A percentile compares a stretch with the other conserved stretches of the same genome.
phyloP scores from a whole-genome alignment of 2,888 invertebrate species.

The Phoenoteleia sp. region DNA sequence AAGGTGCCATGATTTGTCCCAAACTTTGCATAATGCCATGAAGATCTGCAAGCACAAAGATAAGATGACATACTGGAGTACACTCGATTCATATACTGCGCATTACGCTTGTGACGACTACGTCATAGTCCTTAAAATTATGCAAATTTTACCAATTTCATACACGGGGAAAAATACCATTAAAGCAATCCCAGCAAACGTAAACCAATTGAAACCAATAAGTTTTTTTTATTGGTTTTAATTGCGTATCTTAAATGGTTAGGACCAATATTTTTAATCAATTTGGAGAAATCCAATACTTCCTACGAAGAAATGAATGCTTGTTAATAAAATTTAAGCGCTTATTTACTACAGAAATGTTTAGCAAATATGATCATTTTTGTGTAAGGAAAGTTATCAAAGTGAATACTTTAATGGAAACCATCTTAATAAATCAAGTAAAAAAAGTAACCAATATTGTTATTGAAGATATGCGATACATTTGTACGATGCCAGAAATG shows the following conservation, averaged over 20 bases:
- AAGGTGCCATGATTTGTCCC: constrained; percentile 32
- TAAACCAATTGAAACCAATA: too few species aligned
- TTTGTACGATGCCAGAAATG: constrained; percentile 1
- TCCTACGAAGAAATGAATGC: not conserved
- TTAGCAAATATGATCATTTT: not conserved
- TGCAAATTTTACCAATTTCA: constrained; percentile 6
- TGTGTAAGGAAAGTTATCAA: not conserved
- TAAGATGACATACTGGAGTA: constrained; percentile 9
- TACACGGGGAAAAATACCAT: too few species aligned
- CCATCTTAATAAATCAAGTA: not conserved
- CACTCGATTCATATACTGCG: not conserved
- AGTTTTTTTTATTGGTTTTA: too few species aligned
- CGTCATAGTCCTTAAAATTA: not conserved
- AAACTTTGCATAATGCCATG: constrained; percentile 42
- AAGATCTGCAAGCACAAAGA: constrained; percentile 41
- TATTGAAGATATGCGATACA: not conserved
- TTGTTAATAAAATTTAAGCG: not conserved
- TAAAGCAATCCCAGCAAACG: too few species aligned
- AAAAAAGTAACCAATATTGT: constrained; percentile 11
- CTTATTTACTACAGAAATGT: not conserved
- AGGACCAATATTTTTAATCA: too few species aligned
- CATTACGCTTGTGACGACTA: constrained; percentile 25
- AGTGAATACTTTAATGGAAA: not conserved
- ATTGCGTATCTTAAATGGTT: constrained; percentile 7
- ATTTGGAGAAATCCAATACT: constrained; percentile 2